These are phyloP conservation scores for Amazona vittata DNA, from an alignment of 2,113 vertebrate genomes.

Conservation along the genomic window DNA sequence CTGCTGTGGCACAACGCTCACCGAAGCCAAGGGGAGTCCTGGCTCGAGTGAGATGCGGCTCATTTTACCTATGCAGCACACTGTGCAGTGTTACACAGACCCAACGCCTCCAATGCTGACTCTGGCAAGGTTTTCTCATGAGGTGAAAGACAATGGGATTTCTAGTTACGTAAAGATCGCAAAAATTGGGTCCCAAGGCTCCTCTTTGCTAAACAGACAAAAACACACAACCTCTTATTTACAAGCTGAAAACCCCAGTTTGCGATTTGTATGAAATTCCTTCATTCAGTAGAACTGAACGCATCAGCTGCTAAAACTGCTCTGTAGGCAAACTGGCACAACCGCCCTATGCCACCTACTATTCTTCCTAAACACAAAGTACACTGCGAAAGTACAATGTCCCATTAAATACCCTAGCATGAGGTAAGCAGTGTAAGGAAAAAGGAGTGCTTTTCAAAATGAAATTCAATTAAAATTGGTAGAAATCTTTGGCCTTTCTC, in stretches of 20 bases:
- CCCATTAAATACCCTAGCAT: constrained; percentile 66
- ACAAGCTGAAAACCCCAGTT: neutral
- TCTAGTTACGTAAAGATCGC: neutral
- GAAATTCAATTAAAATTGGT: constrained; percentile 70
- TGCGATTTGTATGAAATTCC: neutral
- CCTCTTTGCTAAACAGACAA: neutral
- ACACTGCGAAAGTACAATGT: constrained; percentile 61
- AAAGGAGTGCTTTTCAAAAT: constrained; percentile 77
- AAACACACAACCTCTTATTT: neutral
- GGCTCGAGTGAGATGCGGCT: accelerated
- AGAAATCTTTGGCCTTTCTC: constrained; percentile 84
- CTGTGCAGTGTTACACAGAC: neutral
- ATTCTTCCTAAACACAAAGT: constrained; percentile 60
- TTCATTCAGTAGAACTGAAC: neutral
- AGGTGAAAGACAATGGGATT: neutral
- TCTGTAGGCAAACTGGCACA: neutral
- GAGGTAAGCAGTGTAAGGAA: constrained; percentile 78
- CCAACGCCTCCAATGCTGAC: neutral
- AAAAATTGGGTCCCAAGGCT: neutral
- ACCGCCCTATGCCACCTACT: neutral
- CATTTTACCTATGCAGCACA: accelerated
- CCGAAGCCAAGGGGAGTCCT: accelerated
- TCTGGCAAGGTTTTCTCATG: neutral
- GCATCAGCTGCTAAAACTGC: neutral
- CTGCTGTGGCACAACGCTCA: neutral